Conservation (phyloP, 2,888 invertebrate species). For the Cosmia trapezina region DNA sequence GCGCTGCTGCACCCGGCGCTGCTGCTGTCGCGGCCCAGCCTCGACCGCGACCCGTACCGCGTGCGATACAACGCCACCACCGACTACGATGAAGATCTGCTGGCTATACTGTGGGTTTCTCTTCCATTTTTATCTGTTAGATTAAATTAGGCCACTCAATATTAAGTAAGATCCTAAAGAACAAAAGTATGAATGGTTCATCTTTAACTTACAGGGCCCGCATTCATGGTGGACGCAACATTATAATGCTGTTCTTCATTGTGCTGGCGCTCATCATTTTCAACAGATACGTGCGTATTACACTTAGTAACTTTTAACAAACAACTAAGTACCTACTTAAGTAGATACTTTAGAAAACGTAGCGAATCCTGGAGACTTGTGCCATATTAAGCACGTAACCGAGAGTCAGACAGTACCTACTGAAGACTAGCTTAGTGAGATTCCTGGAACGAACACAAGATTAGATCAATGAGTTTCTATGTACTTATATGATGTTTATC, state of each 20-base stretch:
- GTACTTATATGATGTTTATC: neutral
- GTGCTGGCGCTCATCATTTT: conserved; percentile 81
- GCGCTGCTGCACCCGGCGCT: conserved; percentile 76
- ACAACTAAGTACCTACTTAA: neutral
- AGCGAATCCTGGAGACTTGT: neutral
- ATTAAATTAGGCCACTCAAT: neutral
- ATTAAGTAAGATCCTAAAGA: neutral
- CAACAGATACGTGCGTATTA: conserved; percentile 87
- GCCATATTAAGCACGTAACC: neutral
- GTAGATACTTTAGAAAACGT: neutral
- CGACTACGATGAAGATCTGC: conserved; percentile 71
- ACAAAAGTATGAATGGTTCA: neutral
- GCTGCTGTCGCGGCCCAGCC: conserved; percentile 73
- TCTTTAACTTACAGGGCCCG: conserved; percentile 75
- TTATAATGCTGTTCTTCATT: conserved; percentile 85
- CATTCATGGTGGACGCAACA: conserved; percentile 80
- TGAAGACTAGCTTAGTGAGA: neutral
- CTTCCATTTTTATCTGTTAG: neutral
- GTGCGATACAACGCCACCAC: conserved; percentile 75
- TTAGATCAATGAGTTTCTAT: neutral
- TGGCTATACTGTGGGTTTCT: conserved; percentile 73
- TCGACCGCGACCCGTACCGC: conserved; percentile 81
- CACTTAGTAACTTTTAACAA: neutral
- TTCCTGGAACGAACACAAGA: neutral
- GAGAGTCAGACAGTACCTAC: neutral